Conservation (phyloP, 2,888 invertebrate genomes). For the Meliscaeva auricollis region DNA sequence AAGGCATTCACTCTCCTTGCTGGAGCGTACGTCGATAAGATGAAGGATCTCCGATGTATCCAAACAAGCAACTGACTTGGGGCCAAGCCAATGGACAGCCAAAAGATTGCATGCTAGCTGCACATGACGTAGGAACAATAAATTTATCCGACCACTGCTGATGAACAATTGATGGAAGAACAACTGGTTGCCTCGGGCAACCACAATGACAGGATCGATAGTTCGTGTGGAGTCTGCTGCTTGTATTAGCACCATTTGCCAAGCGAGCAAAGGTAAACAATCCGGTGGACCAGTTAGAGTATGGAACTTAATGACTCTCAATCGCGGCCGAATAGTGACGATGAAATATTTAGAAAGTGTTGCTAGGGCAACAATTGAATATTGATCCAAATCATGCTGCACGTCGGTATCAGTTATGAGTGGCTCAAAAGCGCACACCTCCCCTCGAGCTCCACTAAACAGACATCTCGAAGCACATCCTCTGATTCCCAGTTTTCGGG, state of each 20-base stretch:
- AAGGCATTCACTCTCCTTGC: slow-evolving; percentile 93
- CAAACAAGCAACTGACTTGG: slow-evolving; percentile 92
- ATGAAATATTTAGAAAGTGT: slow-evolving; percentile 93
- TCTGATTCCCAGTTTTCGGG: slow-evolving; percentile 93
- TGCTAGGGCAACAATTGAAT: slow-evolving; percentile 95
- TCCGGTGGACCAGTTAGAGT: slow-evolving; percentile 90
- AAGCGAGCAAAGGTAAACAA: slow-evolving; percentile 95
- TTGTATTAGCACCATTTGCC: slow-evolving; percentile 95
- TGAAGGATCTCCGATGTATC: slow-evolving; percentile 94
- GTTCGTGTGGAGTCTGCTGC: slow-evolving; percentile 88
- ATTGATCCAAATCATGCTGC: slow-evolving; percentile 89
- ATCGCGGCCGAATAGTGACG: slow-evolving; percentile 90
- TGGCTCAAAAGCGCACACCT: slow-evolving; percentile 92
- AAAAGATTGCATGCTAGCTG: slow-evolving; percentile 89
- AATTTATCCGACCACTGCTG: slow-evolving; percentile 85
- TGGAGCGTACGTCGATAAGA: slow-evolving; percentile 94
- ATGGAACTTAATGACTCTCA: slow-evolving; percentile 92
- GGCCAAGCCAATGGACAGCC: slow-evolving; percentile 92
- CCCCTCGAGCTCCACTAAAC: slow-evolving; percentile 98
- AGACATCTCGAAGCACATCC: slow-evolving; percentile 96
- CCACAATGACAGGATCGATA: slow-evolving; percentile 94
- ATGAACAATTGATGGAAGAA: slow-evolving; percentile 91
- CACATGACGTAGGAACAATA: slow-evolving; percentile 89
- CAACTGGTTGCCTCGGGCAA: slow-evolving; percentile 92
- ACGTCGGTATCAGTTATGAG: slow-evolving; percentile 85